These are phyloP conservation scores for Xerus rutilus DNA, from an alignment of 2,797 vertebrate species.

Conservation along the genomic window DNA sequence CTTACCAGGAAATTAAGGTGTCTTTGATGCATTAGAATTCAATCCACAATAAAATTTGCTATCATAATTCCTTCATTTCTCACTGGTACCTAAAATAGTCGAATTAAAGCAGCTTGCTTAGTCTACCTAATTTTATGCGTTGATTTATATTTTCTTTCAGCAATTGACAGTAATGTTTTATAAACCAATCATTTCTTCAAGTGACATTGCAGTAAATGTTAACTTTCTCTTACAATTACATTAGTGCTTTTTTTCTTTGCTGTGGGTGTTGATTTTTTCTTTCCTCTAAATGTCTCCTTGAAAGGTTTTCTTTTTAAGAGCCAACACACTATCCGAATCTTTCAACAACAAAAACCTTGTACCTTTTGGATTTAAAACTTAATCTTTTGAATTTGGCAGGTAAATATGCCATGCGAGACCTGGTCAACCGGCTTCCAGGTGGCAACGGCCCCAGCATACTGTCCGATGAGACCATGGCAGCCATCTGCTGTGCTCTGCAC, in stretches of 20 bases:
- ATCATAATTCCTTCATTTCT: constrained; percentile 56
- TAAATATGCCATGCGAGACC: constrained; percentile 98
- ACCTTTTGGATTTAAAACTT: neutral
- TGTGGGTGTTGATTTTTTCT: neutral
- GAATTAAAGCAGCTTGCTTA: constrained; percentile 36
- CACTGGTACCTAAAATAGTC: constrained; percentile 26
- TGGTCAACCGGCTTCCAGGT: constrained; percentile 97
- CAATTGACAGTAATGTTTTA: constrained; percentile 48
- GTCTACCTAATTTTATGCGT: neutral
- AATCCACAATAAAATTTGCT: constrained; percentile 42
- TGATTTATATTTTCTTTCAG: constrained; percentile 61
- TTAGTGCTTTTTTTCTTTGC: constrained; percentile 27
- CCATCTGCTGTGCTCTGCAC: constrained; percentile 98
- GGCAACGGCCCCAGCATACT: constrained; percentile 92
- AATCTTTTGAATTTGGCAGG: constrained; percentile 86
- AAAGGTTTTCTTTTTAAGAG: constrained; percentile 18
- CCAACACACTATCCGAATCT: neutral
- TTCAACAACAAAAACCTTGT: neutral
- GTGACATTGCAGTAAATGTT: neutral
- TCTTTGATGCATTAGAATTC: constrained; percentile 45
- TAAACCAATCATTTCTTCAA: constrained; percentile 48
- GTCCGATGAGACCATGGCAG: constrained; percentile 96
- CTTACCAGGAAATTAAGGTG: neutral
- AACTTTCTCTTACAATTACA: neutral
- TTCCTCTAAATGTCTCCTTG: neutral